phyloP scores from a whole-genome alignment of 2,888 invertebrate species.

The Silvanus unidentatus region DNA sequence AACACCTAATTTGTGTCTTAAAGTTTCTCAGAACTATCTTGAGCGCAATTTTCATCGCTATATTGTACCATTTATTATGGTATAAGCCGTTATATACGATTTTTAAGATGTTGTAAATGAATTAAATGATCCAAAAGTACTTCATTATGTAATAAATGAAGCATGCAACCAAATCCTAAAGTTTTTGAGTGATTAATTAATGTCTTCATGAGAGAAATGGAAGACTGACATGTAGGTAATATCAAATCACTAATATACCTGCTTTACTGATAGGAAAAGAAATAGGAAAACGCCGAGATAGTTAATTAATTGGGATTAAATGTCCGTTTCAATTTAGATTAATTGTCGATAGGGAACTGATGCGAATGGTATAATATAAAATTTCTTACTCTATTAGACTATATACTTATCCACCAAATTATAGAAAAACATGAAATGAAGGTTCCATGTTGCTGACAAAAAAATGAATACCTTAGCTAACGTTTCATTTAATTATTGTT shows the following conservation, averaged over 20 bases:
- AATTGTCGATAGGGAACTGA: conserved; percentile 39
- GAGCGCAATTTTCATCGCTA: too few relatives aligned
- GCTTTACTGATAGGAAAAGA: too few relatives aligned
- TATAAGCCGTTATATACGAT: too few relatives aligned
- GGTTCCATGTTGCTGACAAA: too few relatives aligned
- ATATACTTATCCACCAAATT: too few relatives aligned
- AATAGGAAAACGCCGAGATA: conserved; percentile 20
- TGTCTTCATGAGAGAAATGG: conserved; percentile 15
- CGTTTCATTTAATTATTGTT: too few relatives aligned
- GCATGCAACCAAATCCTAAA: conserved; percentile 20
- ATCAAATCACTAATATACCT: conserved; percentile 1
- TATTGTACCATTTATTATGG: too few relatives aligned
- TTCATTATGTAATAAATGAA: conserved; percentile 29
- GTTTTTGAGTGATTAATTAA: conserved; percentile 24
- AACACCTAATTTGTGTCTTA: too few relatives aligned
- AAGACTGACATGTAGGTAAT: conserved; percentile 14
- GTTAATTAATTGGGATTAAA: conserved; percentile 42
- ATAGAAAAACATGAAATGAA: too few relatives aligned
- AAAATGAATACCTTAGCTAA: too few relatives aligned
- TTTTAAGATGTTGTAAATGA: conserved; percentile 20
- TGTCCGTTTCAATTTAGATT: conserved; percentile 43
- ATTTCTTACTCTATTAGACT: too few relatives aligned
- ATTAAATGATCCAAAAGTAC: conserved; percentile 24
- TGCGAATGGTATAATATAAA: conserved; percentile 6
- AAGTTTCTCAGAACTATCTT: too few relatives aligned